Base-by-base conservation (phyloP, 2,888 invertebrate species). In the Parnassius orleans region DNA sequence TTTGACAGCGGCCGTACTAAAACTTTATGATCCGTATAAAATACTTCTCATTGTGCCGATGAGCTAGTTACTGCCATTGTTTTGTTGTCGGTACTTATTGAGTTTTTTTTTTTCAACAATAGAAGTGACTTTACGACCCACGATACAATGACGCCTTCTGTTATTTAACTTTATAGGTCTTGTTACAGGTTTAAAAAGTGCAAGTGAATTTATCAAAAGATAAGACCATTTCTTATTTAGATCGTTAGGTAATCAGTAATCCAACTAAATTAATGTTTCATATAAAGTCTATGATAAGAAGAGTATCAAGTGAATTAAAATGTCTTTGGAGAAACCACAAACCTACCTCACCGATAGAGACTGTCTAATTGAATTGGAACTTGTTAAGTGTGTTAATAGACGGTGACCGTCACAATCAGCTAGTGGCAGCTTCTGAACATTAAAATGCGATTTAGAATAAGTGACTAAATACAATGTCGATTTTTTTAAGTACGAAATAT, bases 391-490 rank as follows among this genome's bases (percentile, higher is more conserved):
- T 83, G 83, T 76, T 84, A 83, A 83, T 84, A 79, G 78, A 76
- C 71, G 69, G 70, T 70, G 76, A 68, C 76, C 73, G 70, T 78
- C 78, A 76, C 71, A 78, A 78, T 78, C 69, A 69, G 71, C 71
- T 64, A 69, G 65, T 72, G 67, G 71, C 74, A 77, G 75, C 63
- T 64, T 57, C 60, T 66, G 73, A 72, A 71, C 81, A 86, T 90
- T 87, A 87, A 88, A 87, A 85, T 75, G 72, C 77, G 66, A 87
- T 87, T 86, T 85, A 84, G 83, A 76, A 81, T 83, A 84, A 82
- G 76, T 76, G 78, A 76, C 68, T 69, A 73, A 76, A 77, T 75
- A 70, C 76, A 82, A 79, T 77, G 77, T 82, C 82, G 83, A 77
- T 79, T 81, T 76, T 59, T 74, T 72, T 72, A 73, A 77, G 78